Conservation (phyloP, 1,140 invertebrate genomes). For the Drosophila nigromelanica region DNA sequence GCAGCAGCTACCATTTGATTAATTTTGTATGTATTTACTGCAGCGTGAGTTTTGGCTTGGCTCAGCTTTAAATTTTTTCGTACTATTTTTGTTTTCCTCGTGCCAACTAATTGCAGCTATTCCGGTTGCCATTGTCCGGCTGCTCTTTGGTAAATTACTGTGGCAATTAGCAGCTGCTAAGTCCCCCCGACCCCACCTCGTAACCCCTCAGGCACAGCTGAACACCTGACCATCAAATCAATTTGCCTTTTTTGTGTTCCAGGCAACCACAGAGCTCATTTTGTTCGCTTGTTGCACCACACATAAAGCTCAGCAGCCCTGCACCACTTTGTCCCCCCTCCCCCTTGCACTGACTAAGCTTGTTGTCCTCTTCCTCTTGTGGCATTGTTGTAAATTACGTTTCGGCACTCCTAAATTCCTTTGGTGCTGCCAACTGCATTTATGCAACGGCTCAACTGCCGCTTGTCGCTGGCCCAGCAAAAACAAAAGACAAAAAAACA, state of each 20-base stretch:
- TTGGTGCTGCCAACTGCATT: constrained; percentile 69
- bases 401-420: constrained; percentile 70
- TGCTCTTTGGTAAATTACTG: constrained; percentile 65
- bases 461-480: background rate
- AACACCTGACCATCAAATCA: constrained; percentile 45
- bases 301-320: constrained; percentile 11
- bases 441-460: constrained; percentile 59
- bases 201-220: background rate
- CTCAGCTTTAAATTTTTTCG: constrained; percentile 12
- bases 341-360: constrained; percentile 12
- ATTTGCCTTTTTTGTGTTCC: constrained; percentile 55
- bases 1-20: constrained; percentile 51
- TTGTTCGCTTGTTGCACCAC: constrained; percentile 26
- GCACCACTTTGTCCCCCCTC: no score
- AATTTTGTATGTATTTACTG: constrained; percentile 62
- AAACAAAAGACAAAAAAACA: constrained; percentile 37
- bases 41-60: background rate
- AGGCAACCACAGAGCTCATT: constrained; percentile 51
- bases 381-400: constrained; percentile 67
- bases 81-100: background rate
- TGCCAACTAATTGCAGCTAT: constrained; percentile 51
- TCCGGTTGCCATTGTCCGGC: constrained; percentile 12
- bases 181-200: background rate
- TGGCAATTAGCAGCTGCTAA: constrained; percentile 63
- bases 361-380: constrained; percentile 14